phyloP scores from a whole-genome alignment of 1,140 invertebrate species.

The Galleria mellonella region DNA sequence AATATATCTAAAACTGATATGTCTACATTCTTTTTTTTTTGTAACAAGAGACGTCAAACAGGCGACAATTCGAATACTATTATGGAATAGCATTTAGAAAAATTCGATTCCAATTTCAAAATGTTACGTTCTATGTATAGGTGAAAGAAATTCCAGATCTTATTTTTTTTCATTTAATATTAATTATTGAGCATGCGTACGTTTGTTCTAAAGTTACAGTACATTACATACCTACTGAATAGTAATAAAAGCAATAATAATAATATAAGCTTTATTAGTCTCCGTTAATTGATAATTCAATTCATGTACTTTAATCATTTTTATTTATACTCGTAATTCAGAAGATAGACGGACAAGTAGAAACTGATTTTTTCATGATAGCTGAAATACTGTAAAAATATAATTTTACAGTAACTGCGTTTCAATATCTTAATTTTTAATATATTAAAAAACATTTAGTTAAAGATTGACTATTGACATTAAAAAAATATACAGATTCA shows the following conservation, averaged over 20 bases:
- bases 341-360: constrained; percentile 11
- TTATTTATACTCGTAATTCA: constrained; percentile 15
- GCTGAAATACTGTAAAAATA: too few relatives aligned
- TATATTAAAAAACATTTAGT: too few relatives aligned
- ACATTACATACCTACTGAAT: too few relatives aligned
- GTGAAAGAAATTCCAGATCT: constrained; percentile 27
- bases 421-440: too few relatives aligned
- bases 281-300: constrained; percentile 14
- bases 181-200: not conserved
- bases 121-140: constrained; percentile 19
- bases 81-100: constrained; percentile 54
- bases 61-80: constrained; percentile 50
- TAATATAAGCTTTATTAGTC: constrained; percentile 4
- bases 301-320: constrained; percentile 13
- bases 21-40: constrained; percentile 30
- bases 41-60: constrained; percentile 44
- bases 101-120: constrained; percentile 64
- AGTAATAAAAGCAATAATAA: too few relatives aligned
- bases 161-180: not conserved
- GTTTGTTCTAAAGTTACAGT: too few relatives aligned
- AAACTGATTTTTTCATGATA: too few relatives aligned
- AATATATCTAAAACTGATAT: too few relatives aligned
- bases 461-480: too few relatives aligned
- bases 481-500: too few relatives aligned
- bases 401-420: too few relatives aligned